Percentiles rank a stretch among this genome's conserved stretches.
phyloP scores from a whole-genome alignment of 2,113 vertebrate genomes.

The Micronisus gabar region DNA sequence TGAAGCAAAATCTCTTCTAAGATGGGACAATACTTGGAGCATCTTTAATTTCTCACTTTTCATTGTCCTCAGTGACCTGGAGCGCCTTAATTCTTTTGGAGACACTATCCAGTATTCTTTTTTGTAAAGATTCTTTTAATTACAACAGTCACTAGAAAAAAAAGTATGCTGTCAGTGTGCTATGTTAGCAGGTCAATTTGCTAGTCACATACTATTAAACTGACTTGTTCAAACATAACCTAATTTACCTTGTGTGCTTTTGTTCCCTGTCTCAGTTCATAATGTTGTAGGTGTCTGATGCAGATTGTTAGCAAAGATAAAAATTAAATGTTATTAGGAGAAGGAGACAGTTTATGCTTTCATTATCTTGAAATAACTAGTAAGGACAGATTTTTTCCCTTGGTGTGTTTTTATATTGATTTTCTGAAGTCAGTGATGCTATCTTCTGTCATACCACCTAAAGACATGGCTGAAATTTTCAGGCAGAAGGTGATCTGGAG shows the following conservation, averaged over 20 bases:
- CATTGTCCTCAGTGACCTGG: neutral
- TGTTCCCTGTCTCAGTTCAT: neutral
- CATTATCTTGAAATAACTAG: neutral
- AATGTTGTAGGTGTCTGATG: neutral
- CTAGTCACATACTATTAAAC: neutral
- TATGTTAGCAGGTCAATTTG: neutral
- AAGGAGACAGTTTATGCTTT: neutral
- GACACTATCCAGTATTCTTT: neutral
- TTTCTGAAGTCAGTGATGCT: neutral
- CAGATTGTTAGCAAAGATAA: neutral
- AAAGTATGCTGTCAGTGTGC: neutral
- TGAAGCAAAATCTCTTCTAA: neutral
- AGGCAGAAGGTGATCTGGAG: neutral
- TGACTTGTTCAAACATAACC: neutral
- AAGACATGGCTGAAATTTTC: neutral
- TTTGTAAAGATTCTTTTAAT: neutral
- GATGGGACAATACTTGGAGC: neutral
- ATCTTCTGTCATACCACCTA: neutral
- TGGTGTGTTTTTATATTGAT: neutral
- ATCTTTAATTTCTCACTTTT: neutral
- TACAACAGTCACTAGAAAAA: neutral
- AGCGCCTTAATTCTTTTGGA: neutral
- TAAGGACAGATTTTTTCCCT: neutral
- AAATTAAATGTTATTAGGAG: neutral
- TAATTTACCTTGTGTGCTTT: neutral